Evolutionary conservation across 2,888 invertebrate species (phyloP).

Genomic region (Timema podura): DNA sequence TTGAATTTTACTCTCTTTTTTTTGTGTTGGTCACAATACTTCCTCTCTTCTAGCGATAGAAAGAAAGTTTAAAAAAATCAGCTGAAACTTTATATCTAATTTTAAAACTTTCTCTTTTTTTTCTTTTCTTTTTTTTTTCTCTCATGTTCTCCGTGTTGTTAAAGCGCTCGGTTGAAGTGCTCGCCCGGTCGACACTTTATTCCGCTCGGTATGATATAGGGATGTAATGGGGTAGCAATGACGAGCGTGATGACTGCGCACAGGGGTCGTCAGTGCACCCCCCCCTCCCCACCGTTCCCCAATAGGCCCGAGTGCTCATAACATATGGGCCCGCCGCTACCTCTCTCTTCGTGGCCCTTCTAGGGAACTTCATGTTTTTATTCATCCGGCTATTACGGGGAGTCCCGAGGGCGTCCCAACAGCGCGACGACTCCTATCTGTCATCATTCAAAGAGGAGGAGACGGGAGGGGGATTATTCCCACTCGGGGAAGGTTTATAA

Average conservation of each 20-base stretch:
- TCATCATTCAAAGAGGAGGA: neutral
- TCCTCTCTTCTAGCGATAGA: too few species aligned
- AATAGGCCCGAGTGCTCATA: neutral
- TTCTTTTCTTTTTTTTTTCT: too few species aligned
- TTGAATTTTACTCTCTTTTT: too few species aligned
- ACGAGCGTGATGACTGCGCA: constrained; percentile 14
- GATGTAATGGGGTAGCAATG: constrained; percentile 23
- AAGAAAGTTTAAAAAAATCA: too few species aligned
- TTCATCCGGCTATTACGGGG: constrained; percentile 4
- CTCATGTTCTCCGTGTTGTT: too few species aligned
- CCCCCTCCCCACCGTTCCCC: neutral
- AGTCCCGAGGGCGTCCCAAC: neutral
- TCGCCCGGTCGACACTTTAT: too few species aligned
- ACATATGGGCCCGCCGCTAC: neutral
- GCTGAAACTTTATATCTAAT: too few species aligned
- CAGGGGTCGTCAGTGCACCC: constrained; percentile 11
- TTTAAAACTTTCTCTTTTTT: too few species aligned
- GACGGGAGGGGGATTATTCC: too few species aligned
- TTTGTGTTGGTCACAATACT: too few species aligned
- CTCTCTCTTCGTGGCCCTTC: neutral
- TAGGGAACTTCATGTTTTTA: constrained; percentile 11
- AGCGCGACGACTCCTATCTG: neutral
- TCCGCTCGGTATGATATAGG: constrained; percentile 21
- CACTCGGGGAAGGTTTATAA: too few species aligned
- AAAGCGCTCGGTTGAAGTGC: too few species aligned